phyloP scores from a whole-genome alignment of 1,140 invertebrate genomes.

The Ceratosolen solmsi region DNA sequence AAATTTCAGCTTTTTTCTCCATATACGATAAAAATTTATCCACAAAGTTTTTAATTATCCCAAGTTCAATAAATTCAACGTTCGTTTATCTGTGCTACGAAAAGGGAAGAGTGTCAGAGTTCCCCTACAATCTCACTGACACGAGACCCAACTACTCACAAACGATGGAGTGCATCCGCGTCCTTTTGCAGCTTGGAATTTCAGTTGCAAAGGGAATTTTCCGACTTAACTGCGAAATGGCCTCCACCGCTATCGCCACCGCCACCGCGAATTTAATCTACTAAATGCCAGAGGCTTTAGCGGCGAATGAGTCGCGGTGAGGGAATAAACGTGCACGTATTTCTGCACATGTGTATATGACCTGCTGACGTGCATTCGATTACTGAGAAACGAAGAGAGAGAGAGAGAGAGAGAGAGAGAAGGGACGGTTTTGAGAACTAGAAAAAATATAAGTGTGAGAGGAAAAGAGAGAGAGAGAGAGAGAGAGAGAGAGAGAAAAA shows the following conservation, averaged over 20 bases:
- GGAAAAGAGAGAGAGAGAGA: background rate
- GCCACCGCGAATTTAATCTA: conserved; percentile 42
- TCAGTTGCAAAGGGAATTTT: background rate
- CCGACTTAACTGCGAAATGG: background rate
- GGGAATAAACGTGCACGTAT: conserved; percentile 10
- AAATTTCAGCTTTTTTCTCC: too few species aligned
- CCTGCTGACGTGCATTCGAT: background rate
- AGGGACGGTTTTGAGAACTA: background rate
- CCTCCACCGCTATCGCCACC: background rate
- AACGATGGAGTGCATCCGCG: background rate
- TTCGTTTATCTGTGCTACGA: background rate
- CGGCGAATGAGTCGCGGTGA: background rate
- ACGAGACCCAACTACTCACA: background rate
- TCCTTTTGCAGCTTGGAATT: background rate
- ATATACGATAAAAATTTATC: too few species aligned
- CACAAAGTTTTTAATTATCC: background rate
- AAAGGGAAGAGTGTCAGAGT: background rate
- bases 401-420: background rate
- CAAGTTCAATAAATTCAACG: background rate
- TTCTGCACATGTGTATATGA: background rate
- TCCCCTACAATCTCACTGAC: background rate
- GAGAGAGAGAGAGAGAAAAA: background rate
- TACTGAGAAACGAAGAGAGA: background rate
- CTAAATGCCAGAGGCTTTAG: conserved; percentile 40
- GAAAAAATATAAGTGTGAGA: background rate